Evolutionary conservation across 2,888 invertebrate genomes (phyloP), one percentile per base, ranked within the genome.

Genomic region (Cacoxenus indagator): DNA sequence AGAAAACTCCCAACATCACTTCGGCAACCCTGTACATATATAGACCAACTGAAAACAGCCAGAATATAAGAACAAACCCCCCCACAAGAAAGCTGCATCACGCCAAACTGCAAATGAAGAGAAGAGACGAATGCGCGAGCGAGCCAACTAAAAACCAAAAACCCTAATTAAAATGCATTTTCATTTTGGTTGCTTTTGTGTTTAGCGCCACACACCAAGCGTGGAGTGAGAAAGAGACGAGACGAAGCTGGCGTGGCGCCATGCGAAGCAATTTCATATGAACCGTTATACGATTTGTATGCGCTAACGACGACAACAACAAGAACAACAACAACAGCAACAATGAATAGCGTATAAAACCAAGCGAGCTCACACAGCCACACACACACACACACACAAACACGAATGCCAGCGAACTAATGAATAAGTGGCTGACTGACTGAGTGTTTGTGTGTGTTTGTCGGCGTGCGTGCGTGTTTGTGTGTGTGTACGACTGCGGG

Each of bases 101-200:
- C n/a, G 61, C 65, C 46, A 67, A 59, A n/a, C n/a, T n/a, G n/a
- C n/a, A n/a, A n/a, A n/a, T n/a, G n/a, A 59, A 61, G 14, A 59
- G 48, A 59, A 59, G 24, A 31, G 11, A 69, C 66, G 73, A 73
- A 76, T 71, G 72, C 75, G 73, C 31, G 31, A 59, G 19, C 27
- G 31, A 29, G 22, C 51, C 24, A 73, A 80, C 78, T 73, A 73
- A 77, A 80, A 62, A 78, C 77, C 80, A 84, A 84, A 84, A 82
- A 82, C 81, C 83, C 85, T 85, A 85, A 85, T 85, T 85, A 85
- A 85, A 85, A 85, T 85, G 85, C 84, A 84, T 83, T 85, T 84
- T 84, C 77, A 82, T 84, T 83, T 80, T 81, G 78, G 82, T 24
- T 24, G 66, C 68, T 72, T 70, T 68, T 65, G 64, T 68, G 43